Evolutionary conservation across 2,113 vertebrate species (phyloP), one percentile per base, ranked within the genome.

Genomic region (Neogobius melanostomus): DNA sequence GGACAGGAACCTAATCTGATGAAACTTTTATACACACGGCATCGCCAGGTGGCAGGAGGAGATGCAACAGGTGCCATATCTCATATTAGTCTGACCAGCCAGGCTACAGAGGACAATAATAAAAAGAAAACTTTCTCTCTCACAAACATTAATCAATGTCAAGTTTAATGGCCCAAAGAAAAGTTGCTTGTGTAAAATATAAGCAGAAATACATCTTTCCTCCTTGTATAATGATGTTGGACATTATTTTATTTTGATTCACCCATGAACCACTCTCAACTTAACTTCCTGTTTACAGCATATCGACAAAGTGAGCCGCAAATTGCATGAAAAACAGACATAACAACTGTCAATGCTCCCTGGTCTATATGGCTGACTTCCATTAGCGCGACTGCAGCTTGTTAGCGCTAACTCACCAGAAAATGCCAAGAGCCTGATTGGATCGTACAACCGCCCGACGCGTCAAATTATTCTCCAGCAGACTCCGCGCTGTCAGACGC

Each of bases 361-460:
- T 44, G 50, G 11, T 16, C 6, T 57, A 53, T 36, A 36, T 36
- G 28, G 43, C 66, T 66, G 67, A 51, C 21, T 56, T 53, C 51
- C 68, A 69, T 76, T 62, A 76, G 17, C 47, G 53, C 54, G 28
- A 36, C 67, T 47, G 53, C 14, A 16, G 54, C 65, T 74, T 72
- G 78, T 74, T 74, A 12, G 36, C 6, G 45, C 53, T 28, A 68
- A 48, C 75, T 68, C 65, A 56, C 71, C 57, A 21, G 11, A 71
- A 36, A 86, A 83, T 74, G 80, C 66, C 72, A 79, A 60, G 7
- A 52, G n/a, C 70, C 54, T 74, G 79, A 81, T 74, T 79, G 79
- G 81, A 74, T 69, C 71, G 50, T 54, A 80, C 61, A 81, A 62
- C 66, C 21, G 74, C 69, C n/a, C 64, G 77, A 82, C 77, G 76